Conservation (phyloP, 2,113 vertebrate species). For the Gopherus flavomarginatus region DNA sequence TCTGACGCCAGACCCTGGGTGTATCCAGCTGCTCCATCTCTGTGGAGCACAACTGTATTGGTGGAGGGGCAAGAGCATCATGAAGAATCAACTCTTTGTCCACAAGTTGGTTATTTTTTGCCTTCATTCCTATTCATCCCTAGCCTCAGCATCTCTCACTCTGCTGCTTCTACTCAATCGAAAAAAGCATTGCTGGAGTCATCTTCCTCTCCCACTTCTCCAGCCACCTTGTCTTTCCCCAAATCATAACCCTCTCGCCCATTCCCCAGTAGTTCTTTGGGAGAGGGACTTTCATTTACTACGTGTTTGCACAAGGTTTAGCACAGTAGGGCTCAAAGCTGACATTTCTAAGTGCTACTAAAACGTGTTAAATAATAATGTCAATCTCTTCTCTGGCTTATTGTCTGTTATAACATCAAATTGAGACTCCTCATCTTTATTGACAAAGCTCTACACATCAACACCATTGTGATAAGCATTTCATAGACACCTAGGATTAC, state of each 20-base stretch:
- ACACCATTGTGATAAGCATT: fast-evolving
- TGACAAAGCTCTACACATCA: not conserved
- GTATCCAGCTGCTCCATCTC: not conserved
- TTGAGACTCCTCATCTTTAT: fast-evolving
- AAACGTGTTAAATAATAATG: fast-evolving
- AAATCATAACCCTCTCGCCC: not conserved
- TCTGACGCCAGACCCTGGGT: not conserved
- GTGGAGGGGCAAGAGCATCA: not conserved
- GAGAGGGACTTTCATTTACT: not conserved
- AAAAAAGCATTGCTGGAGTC: not conserved
- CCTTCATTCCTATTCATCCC: not conserved
- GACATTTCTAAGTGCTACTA: fast-evolving
- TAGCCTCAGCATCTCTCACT: not conserved
- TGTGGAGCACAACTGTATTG: not conserved
- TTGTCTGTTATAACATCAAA: not conserved
- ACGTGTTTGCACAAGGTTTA: fast-evolving
- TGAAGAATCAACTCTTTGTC: not conserved
- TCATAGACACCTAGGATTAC: fast-evolving
- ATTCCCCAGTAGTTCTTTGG: not conserved
- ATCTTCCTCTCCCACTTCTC: not conserved
- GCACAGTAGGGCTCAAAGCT: fast-evolving
- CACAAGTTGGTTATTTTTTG: not conserved
- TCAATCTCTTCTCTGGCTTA: fast-evolving
- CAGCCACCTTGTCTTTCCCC: not conserved
- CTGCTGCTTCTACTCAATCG: not conserved